Base-by-base conservation (phyloP, 2,113 vertebrate species). In the Xenopus laevis region DNA sequence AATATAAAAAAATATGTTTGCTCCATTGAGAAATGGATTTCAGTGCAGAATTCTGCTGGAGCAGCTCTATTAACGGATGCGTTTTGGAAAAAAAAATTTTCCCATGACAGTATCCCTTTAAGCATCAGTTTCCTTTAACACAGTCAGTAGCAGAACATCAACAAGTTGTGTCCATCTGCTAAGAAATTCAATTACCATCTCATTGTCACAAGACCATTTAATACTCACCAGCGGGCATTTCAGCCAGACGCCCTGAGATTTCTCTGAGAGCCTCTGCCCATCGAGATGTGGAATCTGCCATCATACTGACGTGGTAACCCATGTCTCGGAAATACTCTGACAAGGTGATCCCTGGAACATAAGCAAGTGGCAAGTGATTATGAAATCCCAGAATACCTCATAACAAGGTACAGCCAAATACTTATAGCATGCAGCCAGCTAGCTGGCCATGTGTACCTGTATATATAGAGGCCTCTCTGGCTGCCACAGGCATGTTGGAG, bases 291-390 rank as follows among this genome's bases (percentile, higher is more conserved):
- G 97, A 99, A 85, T 99, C 97, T 6, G 97, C 97, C 97, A 99
- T 99, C 97, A 99, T 99, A 81, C 97, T 99, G 81, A 99, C 96
- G 0, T 99, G 91, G 87, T 98, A 99, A 57, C 97, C 97, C 97
- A 99, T 99, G 85, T 99, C 97, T 63, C 97, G 90, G 90, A 99
- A 99, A 82, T 99, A 99, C 81, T 99, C 97, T 0, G 97, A 98
- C 65, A 99, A 87, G 0, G 97, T 99, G 86, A 99, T 99, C 69
- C 97, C 97, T 98, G 83, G 2, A 79, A 79, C 23, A 79, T 10
- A 71, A 20, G 13, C 66, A 75, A 13, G 20, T 18, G 53, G 16
- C 7, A 55, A 9, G 15, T 16, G 53, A 16, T 40, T 9, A 33
- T 3, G 17, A 2, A 40, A 20, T 1, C 30, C 20, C 33, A 27